Evolutionary conservation across 2,888 invertebrate species (phyloP).

Genomic region (Epirrhoe alternata): DNA sequence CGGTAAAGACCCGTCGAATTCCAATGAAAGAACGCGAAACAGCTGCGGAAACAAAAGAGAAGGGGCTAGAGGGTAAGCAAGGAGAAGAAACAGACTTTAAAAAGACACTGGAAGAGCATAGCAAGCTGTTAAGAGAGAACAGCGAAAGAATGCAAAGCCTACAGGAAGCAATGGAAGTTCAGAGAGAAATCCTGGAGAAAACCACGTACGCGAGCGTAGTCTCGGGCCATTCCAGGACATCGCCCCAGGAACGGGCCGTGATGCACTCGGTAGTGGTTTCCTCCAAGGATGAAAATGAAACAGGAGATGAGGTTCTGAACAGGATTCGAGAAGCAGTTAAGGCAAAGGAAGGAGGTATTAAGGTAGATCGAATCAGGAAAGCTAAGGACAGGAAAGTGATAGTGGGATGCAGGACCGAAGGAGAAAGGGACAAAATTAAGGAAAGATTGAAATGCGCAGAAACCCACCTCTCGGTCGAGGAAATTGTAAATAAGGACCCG

Average conservation of each 20-base stretch:
- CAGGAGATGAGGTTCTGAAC: conserved; percentile 25
- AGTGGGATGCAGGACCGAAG: background rate
- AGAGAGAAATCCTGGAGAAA: background rate
- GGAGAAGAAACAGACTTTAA: background rate
- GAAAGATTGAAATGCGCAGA: background rate
- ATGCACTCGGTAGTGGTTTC: conserved; percentile 31
- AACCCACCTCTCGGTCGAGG: no score
- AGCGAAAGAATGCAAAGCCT: background rate
- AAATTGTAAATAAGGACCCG: no score
- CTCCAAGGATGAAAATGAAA: conserved; percentile 20
- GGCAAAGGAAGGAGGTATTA: conserved; percentile 25
- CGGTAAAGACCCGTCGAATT: background rate
- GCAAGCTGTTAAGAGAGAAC: background rate
- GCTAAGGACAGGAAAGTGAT: background rate
- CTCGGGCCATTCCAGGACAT: background rate
- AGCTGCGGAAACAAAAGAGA: background rate
- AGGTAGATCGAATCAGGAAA: background rate
- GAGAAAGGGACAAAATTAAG: background rate
- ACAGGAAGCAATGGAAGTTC: background rate
- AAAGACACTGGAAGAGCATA: background rate
- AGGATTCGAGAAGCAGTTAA: conserved; percentile 23
- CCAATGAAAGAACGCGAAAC: no score
- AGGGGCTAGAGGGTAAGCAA: background rate
- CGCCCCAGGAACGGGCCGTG: conserved; percentile 1
- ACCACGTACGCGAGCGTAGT: background rate